phyloP scores from a whole-genome alignment of 2,797 vertebrate genomes.

The Chiloscyllium punctatum region DNA sequence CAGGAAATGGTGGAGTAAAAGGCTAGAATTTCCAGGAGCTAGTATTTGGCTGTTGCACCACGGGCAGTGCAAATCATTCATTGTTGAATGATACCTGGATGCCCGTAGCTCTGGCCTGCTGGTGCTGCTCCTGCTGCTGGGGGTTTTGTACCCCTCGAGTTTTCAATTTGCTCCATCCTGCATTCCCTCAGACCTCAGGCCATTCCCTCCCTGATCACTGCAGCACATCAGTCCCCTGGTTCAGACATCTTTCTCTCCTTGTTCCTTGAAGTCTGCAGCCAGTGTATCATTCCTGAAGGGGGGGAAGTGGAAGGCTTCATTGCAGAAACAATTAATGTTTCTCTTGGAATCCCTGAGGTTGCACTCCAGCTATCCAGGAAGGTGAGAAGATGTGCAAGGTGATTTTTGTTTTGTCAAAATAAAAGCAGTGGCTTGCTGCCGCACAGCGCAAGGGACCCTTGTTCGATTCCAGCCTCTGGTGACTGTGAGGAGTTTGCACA shows the following conservation, averaged over 20 bases:
- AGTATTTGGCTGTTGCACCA: neutral
- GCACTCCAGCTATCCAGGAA: neutral
- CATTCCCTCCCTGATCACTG: neutral
- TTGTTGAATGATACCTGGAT: neutral
- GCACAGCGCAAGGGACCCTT: too few species aligned
- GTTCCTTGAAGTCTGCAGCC: neutral
- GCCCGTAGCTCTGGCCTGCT: neutral
- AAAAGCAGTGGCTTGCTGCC: neutral
- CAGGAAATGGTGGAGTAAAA: neutral
- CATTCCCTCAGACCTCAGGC: neutral
- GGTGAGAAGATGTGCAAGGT: neutral
- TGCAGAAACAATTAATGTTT: neutral
- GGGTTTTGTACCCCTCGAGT: neutral
- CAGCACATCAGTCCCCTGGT: neutral
- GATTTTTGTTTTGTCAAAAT: neutral
- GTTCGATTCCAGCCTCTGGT: too few species aligned
- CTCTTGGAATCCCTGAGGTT: neutral
- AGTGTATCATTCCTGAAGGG: neutral
- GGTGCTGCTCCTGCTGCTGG: neutral
- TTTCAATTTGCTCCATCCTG: neutral
- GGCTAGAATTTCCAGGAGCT: neutral
- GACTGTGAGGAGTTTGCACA: too few species aligned
- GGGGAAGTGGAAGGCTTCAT: neutral
- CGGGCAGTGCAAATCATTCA: neutral
- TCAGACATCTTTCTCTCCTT: neutral